Evolutionary conservation across 2,797 vertebrate genomes (phyloP).

Genomic region (Corythornis leucogaster): DNA sequence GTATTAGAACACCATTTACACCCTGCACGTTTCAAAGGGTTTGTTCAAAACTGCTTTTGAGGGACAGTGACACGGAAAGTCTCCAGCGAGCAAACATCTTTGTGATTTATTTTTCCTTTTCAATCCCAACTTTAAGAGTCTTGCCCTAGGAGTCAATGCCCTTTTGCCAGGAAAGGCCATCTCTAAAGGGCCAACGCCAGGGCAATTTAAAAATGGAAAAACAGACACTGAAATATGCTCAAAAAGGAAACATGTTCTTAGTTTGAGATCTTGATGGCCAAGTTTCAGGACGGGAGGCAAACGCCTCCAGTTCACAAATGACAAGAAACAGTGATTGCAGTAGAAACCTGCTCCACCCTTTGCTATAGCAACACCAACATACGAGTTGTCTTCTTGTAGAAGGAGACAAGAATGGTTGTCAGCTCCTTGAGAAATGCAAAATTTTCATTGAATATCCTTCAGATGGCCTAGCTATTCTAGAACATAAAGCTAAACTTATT

Average conservation of each 20-base stretch:
- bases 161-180: background rate
- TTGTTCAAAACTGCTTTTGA: constrained; percentile 1
- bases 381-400: background rate
- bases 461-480: background rate
- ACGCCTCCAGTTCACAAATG: background rate
- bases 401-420: background rate
- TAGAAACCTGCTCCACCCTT: constrained; percentile 7
- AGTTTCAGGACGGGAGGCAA: background rate
- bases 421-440: background rate
- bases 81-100: background rate
- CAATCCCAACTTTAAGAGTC: background rate
- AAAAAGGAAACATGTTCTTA: constrained; percentile 8
- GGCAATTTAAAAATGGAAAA: background rate
- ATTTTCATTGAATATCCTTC: background rate
- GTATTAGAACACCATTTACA: background rate
- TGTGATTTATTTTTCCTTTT: background rate
- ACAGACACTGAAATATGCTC: background rate
- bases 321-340: constrained; percentile 2
- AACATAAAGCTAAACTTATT: background rate
- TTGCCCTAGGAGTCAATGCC: background rate
- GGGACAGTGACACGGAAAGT: background rate
- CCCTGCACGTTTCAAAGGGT: background rate
- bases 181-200: background rate
- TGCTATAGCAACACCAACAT: background rate
- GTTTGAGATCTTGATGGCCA: background rate